A percentile compares a stretch with the other conserved stretches of the same genome.
Evolutionary conservation across 1,140 invertebrate species (phyloP).

Genomic region (Hetaerina americana): DNA sequence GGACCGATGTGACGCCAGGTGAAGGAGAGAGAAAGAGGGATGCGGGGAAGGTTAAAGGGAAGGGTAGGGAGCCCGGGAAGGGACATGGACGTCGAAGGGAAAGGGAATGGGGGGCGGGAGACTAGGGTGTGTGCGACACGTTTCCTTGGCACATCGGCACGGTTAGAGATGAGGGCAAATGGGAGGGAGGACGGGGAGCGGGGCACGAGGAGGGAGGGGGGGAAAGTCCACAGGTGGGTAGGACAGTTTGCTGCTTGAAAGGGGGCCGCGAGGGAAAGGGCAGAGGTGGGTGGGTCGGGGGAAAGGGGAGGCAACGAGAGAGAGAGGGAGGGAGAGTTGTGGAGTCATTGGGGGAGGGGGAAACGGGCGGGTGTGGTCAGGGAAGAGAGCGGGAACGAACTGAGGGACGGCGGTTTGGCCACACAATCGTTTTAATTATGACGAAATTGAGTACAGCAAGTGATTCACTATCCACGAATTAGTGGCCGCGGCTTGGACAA

Average conservation of each 20-base stretch:
- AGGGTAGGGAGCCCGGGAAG: not conserved
- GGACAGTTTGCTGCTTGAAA: not conserved
- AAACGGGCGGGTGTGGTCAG: too few species aligned
- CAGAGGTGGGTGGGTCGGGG: not conserved
- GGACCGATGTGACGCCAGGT: too few species aligned
- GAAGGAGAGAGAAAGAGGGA: too few species aligned
- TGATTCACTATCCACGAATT: too few species aligned
- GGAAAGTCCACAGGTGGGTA: not conserved
- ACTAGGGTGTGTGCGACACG: not conserved
- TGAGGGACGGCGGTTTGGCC: too few species aligned
- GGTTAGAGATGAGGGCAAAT: not conserved
- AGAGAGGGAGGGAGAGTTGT: too few species aligned
- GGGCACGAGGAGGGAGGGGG: not conserved
- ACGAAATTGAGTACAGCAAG: too few species aligned
- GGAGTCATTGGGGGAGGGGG: too few species aligned
- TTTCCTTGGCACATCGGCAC: not conserved
- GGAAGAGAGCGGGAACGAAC: too few species aligned
- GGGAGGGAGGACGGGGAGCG: not conserved
- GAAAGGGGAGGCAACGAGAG: too few species aligned
- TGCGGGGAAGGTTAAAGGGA: not conserved
- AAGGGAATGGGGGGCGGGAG: not conserved
- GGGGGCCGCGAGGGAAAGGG: not conserved
- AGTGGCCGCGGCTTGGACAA: too few species aligned
- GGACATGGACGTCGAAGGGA: not conserved
- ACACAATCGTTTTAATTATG: too few species aligned